phyloP scores from a whole-genome alignment of 2,888 invertebrate genomes.

The Caenorhabditis zanzibari region DNA sequence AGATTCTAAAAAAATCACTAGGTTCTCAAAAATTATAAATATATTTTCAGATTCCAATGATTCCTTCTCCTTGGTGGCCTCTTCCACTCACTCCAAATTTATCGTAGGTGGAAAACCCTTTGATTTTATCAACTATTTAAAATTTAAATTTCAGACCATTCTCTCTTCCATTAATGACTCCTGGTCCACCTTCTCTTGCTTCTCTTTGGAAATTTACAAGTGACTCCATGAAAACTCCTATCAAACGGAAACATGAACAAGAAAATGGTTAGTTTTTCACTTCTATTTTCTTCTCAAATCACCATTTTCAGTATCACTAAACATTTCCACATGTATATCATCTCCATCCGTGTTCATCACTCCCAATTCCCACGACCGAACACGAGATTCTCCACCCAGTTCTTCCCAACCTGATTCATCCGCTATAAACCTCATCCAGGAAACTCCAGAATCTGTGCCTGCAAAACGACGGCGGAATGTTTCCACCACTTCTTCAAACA shows the following conservation, averaged over 20 bases:
- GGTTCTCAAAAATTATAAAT: background rate
- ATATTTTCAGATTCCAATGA: slow-evolving; percentile 34
- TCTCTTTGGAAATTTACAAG: slow-evolving; percentile 42
- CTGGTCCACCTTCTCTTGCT: slow-evolving; percentile 13
- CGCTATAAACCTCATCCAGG: slow-evolving; percentile 60
- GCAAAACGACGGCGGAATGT: slow-evolving; percentile 54
- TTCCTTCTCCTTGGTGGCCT: slow-evolving; percentile 48
- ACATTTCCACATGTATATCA: slow-evolving; percentile 48
- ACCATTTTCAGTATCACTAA: slow-evolving; percentile 51
- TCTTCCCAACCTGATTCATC: slow-evolving; percentile 7
- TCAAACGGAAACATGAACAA: slow-evolving; percentile 33
- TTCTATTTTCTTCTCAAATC: no score
- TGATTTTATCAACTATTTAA: no score
- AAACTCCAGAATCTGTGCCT: slow-evolving; percentile 61
- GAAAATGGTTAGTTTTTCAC: slow-evolving; percentile 29
- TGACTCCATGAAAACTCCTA: slow-evolving; percentile 45
- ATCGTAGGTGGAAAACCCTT: no score
- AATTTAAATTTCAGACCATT: slow-evolving; percentile 25
- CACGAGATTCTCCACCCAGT: slow-evolving; percentile 11
- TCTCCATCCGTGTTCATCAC: slow-evolving; percentile 55
- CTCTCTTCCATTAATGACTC: slow-evolving; percentile 35
- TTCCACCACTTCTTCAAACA: slow-evolving; percentile 62
- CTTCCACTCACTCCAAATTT: slow-evolving; percentile 28
- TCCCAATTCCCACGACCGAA: slow-evolving; percentile 31
- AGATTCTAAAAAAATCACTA: no score